Conservation (phyloP, 2,888 invertebrate genomes). For the Diachrysia chrysitis region DNA sequence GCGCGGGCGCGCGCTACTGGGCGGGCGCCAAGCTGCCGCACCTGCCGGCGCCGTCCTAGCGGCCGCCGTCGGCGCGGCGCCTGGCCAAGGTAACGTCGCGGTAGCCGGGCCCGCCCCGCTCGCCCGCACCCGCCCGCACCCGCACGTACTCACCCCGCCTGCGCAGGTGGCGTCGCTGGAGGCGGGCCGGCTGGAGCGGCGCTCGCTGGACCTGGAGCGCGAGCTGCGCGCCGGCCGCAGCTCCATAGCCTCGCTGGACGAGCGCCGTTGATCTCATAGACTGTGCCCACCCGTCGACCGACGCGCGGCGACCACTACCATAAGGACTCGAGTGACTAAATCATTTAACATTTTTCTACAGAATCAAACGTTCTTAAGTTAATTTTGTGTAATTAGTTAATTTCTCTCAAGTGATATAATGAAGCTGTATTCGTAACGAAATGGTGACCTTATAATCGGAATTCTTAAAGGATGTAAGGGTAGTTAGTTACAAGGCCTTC, state of each 20-base stretch:
- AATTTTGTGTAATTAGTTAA: slow-evolving; percentile 80
- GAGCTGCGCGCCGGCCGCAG: slow-evolving; percentile 82
- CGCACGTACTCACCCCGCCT: neutral
- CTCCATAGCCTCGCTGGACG: slow-evolving; percentile 85
- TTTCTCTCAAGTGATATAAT: slow-evolving; percentile 87
- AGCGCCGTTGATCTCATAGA: slow-evolving; percentile 86
- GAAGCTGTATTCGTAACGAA: slow-evolving; percentile 83
- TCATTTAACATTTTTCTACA: slow-evolving; percentile 85
- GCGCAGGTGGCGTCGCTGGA: slow-evolving; percentile 84
- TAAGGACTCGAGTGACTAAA: slow-evolving; percentile 85
- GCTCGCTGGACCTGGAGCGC: slow-evolving; percentile 86
- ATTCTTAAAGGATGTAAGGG: slow-evolving; percentile 87
- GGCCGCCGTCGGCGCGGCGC: slow-evolving; percentile 83
- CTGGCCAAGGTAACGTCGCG: slow-evolving; percentile 79
- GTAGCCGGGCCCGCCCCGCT: fast-evolving
- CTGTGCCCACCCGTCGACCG: slow-evolving; percentile 22
- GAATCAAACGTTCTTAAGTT: slow-evolving; percentile 74
- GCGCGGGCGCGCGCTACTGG: slow-evolving; percentile 77
- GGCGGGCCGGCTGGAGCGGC: slow-evolving; percentile 81
- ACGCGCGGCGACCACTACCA: slow-evolving; percentile 60
- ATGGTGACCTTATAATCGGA: slow-evolving; percentile 87
- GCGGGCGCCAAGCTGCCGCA: slow-evolving; percentile 86
- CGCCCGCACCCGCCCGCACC: too few relatives aligned
- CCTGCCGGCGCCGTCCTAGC: slow-evolving; percentile 88
- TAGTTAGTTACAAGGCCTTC: slow-evolving; percentile 87